phyloP scores from a whole-genome alignment of 2,113 vertebrate genomes.

The Haemorhous mexicanus region DNA sequence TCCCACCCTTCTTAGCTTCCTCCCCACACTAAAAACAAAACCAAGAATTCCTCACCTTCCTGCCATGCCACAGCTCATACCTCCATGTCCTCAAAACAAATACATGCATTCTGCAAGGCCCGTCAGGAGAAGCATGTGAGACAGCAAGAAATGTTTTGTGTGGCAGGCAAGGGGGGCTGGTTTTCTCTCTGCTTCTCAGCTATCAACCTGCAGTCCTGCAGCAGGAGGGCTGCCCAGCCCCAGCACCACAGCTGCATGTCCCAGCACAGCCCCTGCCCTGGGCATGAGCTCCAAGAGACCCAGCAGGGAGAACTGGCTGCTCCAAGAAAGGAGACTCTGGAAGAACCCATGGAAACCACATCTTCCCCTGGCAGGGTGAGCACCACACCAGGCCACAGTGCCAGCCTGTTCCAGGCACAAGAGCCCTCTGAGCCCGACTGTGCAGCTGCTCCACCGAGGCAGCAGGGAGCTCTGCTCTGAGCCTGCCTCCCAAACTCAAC shows the following conservation, averaged over 20 bases:
- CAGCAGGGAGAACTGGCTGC: neutral
- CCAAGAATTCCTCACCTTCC: constrained; percentile 46
- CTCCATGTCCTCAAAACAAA: constrained; percentile 9
- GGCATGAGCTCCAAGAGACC: neutral
- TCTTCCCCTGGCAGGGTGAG: neutral
- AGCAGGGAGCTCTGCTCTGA: neutral
- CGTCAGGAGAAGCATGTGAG: neutral
- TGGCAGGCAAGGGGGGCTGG: neutral
- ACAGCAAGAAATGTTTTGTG: neutral
- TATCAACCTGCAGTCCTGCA: neutral
- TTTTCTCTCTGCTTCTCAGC: neutral
- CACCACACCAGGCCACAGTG: neutral
- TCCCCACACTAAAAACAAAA: constrained; percentile 50
- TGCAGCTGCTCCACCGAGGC: neutral
- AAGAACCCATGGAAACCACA: neutral
- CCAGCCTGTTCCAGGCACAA: neutral
- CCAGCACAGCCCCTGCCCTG: neutral
- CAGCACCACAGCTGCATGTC: neutral
- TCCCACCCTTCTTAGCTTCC: neutral
- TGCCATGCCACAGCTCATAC: constrained; percentile 36
- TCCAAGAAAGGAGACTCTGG: neutral
- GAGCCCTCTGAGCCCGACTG: neutral
- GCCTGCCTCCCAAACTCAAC: neutral
- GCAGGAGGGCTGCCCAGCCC: neutral
- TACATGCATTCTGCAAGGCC: neutral